phyloP scores from a whole-genome alignment of 1,140 invertebrate genomes.

The Plectrocnemia conspersa region DNA sequence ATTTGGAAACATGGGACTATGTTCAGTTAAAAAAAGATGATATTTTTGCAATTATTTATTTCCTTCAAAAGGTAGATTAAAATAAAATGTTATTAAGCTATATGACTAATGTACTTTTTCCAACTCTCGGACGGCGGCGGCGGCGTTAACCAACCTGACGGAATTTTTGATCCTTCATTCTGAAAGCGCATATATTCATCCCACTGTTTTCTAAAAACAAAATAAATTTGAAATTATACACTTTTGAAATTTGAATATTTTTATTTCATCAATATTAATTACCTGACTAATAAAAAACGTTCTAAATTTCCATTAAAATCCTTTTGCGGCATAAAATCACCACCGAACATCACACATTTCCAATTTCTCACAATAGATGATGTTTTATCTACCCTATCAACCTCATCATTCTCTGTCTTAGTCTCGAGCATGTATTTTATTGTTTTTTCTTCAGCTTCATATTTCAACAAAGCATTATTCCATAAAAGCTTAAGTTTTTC shows the following conservation, averaged over 20 bases:
- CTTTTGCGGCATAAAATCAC: slow-evolving; percentile 37
- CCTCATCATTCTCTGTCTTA: slow-evolving; percentile 16
- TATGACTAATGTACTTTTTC: slow-evolving; percentile 43
- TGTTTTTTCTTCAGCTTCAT: slow-evolving; percentile 51
- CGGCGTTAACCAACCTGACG: slow-evolving; percentile 55
- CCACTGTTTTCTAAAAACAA: slow-evolving; percentile 51
- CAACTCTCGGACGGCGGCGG: slow-evolving; percentile 42
- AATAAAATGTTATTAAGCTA: slow-evolving; percentile 18
- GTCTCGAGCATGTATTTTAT: slow-evolving; percentile 47
- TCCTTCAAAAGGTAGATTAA: too few relatives aligned
- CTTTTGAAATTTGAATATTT: not conserved
- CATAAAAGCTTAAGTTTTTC: slow-evolving; percentile 48
- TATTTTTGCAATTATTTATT: too few relatives aligned
- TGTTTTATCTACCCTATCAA: slow-evolving; percentile 26
- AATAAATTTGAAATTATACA: slow-evolving; percentile 29
- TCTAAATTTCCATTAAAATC: slow-evolving; percentile 42
- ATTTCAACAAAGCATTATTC: slow-evolving; percentile 45
- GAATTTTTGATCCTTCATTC: slow-evolving; percentile 46
- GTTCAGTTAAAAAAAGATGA: too few relatives aligned
- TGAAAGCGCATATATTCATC: slow-evolving; percentile 48
- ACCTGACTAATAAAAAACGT: slow-evolving; percentile 46
- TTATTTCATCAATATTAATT: slow-evolving; percentile 6
- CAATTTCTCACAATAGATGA: slow-evolving; percentile 36
- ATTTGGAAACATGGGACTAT: too few relatives aligned
- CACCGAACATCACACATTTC: slow-evolving; percentile 41